Percentiles rank a stretch among this genome's conserved stretches.
phyloP scores from a whole-genome alignment of 1,140 invertebrate genomes.

The Octopus sinensis region DNA sequence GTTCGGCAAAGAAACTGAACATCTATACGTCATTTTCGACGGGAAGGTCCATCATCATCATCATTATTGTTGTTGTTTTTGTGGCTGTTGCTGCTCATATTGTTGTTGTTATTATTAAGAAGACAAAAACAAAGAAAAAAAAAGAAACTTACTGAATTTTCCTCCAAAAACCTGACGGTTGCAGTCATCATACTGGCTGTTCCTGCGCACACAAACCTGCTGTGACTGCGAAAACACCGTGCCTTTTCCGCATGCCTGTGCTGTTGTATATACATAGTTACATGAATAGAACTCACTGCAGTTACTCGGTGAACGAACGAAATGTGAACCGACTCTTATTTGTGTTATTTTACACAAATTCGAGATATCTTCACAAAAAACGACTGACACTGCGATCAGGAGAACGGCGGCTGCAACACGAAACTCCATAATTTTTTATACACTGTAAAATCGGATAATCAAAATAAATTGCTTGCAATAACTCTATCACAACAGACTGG shows the following conservation, averaged over 20 bases:
- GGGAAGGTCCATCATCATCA: too few species aligned
- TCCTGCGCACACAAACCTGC: neutral
- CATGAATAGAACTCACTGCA: neutral
- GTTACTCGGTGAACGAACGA: neutral
- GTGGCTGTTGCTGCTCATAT: too few species aligned
- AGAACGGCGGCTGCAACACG: neutral
- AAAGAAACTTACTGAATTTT: neutral
- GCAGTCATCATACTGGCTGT: neutral
- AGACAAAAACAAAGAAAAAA: too few species aligned
- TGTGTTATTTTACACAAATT: neutral
- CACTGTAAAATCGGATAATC: too few species aligned
- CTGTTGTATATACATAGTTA: neutral
- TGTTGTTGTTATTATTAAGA: too few species aligned
- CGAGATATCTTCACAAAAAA: neutral
- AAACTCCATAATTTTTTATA: too few species aligned
- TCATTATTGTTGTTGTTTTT: too few species aligned
- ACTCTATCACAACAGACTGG: too few species aligned
- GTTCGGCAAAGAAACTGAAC: too few species aligned
- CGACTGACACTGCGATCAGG: neutral
- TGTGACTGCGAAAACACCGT: neutral
- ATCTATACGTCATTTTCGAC: too few species aligned
- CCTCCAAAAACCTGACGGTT: neutral
- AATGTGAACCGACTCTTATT: neutral
- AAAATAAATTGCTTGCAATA: too few species aligned
- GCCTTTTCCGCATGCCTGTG: neutral